Percentiles rank a stretch among this genome's conserved stretches.
Evolutionary conservation across 2,113 vertebrate genomes (phyloP).

Genomic region (Cacatua alba): DNA sequence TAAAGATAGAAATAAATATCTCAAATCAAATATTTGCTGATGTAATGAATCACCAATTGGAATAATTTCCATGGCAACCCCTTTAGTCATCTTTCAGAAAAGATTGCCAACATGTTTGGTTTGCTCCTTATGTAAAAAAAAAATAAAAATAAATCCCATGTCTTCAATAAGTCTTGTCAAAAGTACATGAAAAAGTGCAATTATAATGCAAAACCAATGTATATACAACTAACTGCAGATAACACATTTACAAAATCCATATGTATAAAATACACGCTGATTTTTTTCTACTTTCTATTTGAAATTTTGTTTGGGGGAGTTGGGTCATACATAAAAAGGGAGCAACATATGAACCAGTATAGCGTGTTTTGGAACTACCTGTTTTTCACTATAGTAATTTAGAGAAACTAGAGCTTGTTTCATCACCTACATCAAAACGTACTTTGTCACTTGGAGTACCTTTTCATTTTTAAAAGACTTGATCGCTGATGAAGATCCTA

Average conservation of each 20-base stretch:
- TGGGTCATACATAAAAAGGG: background rate
- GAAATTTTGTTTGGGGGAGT: background rate
- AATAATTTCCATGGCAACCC: conserved; percentile 62
- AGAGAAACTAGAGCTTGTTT: background rate
- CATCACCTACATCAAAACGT: no score
- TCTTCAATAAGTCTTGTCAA: background rate
- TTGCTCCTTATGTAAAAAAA: background rate
- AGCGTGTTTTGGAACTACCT: background rate
- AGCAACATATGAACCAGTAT: accelerated
- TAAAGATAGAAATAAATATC: background rate
- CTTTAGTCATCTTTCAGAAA: conserved; percentile 7
- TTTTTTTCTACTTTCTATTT: background rate
- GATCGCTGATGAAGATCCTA: background rate
- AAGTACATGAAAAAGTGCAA: background rate
- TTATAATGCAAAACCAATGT: background rate
- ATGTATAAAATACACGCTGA: accelerated
- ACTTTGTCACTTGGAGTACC: no score
- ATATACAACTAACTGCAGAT: background rate
- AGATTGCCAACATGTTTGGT: background rate
- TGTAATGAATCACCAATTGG: conserved; percentile 28
- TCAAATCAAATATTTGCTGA: conserved; percentile 26
- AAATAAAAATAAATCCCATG: background rate
- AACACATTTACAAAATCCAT: background rate
- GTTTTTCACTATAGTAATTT: background rate
- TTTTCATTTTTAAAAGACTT: background rate